A percentile compares a stretch with the other conserved stretches of the same genome.
Conservation (phyloP, 2,797 vertebrate species). For the Mus spretus region DNA sequence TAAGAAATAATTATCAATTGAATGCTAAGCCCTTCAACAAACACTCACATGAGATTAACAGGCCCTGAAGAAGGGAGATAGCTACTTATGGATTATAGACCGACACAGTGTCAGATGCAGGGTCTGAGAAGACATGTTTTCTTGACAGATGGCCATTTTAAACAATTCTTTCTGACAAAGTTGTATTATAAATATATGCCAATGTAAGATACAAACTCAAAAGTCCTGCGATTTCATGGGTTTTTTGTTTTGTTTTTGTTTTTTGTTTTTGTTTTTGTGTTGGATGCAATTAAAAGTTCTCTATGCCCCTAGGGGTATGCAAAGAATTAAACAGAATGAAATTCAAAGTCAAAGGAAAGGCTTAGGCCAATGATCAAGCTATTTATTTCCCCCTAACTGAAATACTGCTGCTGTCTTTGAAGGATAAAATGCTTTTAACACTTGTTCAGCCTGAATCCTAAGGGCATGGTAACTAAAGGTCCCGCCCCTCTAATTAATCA, state of each 20-base stretch:
- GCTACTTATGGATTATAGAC: not conserved
- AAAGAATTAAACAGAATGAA: conserved; percentile 49
- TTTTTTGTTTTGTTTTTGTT: not conserved
- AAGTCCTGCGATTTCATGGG: not conserved
- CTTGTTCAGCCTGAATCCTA: not conserved
- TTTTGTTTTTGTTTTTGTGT: not conserved
- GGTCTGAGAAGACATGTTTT: not conserved
- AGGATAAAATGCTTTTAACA: conserved; percentile 67
- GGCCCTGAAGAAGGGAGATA: not conserved
- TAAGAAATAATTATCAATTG: not conserved
- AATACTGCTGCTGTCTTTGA: conserved; percentile 23
- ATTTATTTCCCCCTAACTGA: conserved; percentile 58
- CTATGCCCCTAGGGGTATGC: conserved; percentile 15
- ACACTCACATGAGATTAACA: not conserved
- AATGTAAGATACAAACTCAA: not conserved
- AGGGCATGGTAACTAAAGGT: conserved; percentile 53
- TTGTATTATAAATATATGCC: conserved; percentile 7
- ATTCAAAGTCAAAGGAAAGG: conserved; percentile 34
- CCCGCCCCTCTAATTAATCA: conserved; percentile 60
- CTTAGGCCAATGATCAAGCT: conserved; percentile 51
- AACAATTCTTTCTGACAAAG: not conserved
- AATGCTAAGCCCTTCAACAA: not conserved
- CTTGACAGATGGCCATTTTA: not conserved
- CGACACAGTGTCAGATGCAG: not conserved
- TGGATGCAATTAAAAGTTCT: conserved; percentile 46